These are phyloP conservation scores for Dorcus parallelipipedus DNA, from an alignment of 2,888 invertebrate genomes.

Conservation along the genomic window DNA sequence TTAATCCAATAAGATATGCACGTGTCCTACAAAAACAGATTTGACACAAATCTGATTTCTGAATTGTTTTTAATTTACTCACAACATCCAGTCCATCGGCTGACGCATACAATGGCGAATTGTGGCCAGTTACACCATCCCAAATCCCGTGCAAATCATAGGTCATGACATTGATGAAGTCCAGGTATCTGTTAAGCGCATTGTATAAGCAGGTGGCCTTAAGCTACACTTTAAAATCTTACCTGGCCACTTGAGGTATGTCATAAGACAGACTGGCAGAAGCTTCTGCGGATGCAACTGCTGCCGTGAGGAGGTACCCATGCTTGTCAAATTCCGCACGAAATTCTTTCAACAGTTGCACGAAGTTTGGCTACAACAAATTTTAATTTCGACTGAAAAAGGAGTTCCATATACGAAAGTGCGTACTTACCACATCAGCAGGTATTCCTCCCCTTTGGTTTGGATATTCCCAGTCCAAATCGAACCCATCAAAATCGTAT, in stretches of 20 bases:
- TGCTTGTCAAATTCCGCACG: constrained; percentile 52
- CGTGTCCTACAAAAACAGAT: constrained; percentile 23
- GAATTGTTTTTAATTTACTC: too few relatives aligned
- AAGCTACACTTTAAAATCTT: constrained; percentile 21
- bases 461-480: constrained; percentile 39
- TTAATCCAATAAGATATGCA: constrained; percentile 52
- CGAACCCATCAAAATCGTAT: constrained; percentile 55
- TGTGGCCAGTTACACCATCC: constrained; percentile 63
- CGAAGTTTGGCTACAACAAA: constrained; percentile 38
- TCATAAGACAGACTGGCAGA: constrained; percentile 57
- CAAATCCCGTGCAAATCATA: constrained; percentile 72
- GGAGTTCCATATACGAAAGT: too few relatives aligned
- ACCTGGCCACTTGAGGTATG: constrained; percentile 56
- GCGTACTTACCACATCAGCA: constrained; percentile 31
- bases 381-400: too few relatives aligned
- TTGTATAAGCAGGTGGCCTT: too few relatives aligned
- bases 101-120: constrained; percentile 61
- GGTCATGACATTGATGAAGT: constrained; percentile 69
- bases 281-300: constrained; percentile 51
- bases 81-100: constrained; percentile 49
- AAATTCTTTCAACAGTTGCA: constrained; percentile 53
- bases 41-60: too few relatives aligned
- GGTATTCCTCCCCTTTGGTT: constrained; percentile 50
- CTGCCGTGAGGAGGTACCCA: constrained; percentile 56
- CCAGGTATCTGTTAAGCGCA: constrained; percentile 41